Evolutionary conservation across 2,113 vertebrate genomes (phyloP).

Genomic region (Pachyramphus minor): DNA sequence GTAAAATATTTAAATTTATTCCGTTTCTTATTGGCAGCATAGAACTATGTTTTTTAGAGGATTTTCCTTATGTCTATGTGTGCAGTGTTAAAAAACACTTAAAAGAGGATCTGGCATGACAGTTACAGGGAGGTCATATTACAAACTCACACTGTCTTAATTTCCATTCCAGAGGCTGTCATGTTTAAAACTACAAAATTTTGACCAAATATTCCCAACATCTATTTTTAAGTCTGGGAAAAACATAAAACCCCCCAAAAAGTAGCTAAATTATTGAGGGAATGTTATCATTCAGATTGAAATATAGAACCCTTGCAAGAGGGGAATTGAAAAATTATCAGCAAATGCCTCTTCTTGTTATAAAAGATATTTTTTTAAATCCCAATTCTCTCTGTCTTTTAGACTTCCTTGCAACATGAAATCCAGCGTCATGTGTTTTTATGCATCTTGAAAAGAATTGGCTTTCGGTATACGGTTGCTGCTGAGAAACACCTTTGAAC

Average conservation of each 20-base stretch:
- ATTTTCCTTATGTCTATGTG: background rate
- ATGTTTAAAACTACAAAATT: background rate
- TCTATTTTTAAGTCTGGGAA: background rate
- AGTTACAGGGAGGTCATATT: background rate
- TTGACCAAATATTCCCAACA: background rate
- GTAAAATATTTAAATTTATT: conserved; percentile 21
- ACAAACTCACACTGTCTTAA: background rate
- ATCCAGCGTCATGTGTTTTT: background rate
- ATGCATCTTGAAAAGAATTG: conserved; percentile 35
- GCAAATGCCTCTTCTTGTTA: background rate
- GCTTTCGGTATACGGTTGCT: conserved; percentile 12
- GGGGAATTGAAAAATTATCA: background rate
- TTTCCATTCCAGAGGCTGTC: conserved; percentile 10
- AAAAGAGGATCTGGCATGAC: background rate
- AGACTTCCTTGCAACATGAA: conserved; percentile 8
- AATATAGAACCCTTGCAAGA: background rate
- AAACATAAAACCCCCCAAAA: background rate
- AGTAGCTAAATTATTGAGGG: background rate
- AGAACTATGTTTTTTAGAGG: background rate
- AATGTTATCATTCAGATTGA: background rate
- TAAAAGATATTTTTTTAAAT: background rate
- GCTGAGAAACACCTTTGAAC: conserved; percentile 60
- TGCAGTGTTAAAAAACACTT: conserved; percentile 17
- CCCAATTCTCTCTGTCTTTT: background rate
- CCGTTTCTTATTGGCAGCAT: background rate